Evolutionary conservation across 2,888 invertebrate genomes (phyloP).

Genomic region (Eilema depressum): DNA sequence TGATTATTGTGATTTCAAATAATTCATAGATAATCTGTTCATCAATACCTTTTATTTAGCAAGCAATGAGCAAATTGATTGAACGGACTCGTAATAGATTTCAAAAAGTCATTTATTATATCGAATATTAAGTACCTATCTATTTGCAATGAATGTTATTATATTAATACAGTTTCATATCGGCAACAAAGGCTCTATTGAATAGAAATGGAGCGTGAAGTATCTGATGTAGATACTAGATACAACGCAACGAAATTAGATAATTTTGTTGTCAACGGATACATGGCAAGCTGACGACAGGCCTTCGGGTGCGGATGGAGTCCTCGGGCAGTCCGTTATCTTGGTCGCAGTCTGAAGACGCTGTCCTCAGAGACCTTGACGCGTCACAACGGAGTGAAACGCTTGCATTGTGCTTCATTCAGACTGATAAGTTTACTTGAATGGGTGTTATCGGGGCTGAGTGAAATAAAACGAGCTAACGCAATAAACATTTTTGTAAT

Average conservation of each 20-base stretch:
- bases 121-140: too few species aligned
- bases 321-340: constrained; percentile 26
- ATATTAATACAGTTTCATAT: neutral
- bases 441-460: constrained; percentile 31
- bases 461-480: constrained; percentile 9
- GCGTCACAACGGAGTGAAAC: constrained; percentile 41
- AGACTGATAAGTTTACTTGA: constrained; percentile 34
- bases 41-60: neutral
- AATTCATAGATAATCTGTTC: too few species aligned
- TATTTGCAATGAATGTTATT: neutral
- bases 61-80: neutral
- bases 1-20: too few species aligned
- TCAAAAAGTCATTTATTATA: neutral
- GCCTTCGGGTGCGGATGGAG: constrained; percentile 46
- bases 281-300: constrained; percentile 5
- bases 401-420: constrained; percentile 43
- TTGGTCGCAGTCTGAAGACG: neutral
- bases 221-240: constrained; percentile 1
- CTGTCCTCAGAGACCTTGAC: constrained; percentile 46
- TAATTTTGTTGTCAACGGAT: constrained; percentile 8
- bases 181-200: constrained; percentile 1
- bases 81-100: neutral
- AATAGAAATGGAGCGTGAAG: constrained; percentile 14
- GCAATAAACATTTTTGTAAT: neutral
- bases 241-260: neutral